Evolutionary conservation across 2,113 vertebrate species (phyloP).

Genomic region (Australoheros scitulus): DNA sequence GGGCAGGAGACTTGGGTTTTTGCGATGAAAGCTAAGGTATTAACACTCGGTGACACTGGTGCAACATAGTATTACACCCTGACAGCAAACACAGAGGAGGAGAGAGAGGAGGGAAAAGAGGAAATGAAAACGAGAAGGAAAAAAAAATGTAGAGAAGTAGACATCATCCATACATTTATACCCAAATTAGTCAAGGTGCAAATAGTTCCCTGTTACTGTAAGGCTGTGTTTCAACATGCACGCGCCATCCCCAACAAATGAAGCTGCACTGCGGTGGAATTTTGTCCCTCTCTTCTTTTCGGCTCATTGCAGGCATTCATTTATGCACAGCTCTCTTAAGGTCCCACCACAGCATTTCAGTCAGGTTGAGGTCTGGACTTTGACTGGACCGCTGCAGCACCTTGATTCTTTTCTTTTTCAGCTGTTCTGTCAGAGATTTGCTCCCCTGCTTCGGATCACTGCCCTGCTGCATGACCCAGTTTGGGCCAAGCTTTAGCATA

Average conservation of each 20-base stretch:
- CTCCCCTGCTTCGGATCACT: background rate
- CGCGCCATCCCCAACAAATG: background rate
- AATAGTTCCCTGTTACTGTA: background rate
- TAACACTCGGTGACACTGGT: conserved; percentile 58
- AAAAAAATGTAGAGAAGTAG: background rate
- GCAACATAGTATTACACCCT: conserved; percentile 54
- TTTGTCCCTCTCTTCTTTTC: no score
- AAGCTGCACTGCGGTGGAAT: background rate
- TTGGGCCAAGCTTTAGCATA: accelerated
- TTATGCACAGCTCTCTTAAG: background rate
- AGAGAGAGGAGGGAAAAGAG: background rate
- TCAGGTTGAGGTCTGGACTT: background rate
- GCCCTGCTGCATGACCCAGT: background rate
- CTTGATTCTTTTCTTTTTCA: background rate
- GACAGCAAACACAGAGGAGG: conserved; percentile 25
- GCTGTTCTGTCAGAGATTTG: background rate
- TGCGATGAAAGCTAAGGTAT: conserved; percentile 60
- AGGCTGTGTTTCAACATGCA: background rate
- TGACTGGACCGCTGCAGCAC: background rate
- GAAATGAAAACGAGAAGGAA: background rate
- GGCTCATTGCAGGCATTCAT: no score
- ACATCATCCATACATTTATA: background rate
- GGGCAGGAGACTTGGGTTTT: conserved; percentile 42
- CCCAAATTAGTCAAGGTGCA: background rate
- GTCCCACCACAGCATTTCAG: background rate